Conservation (phyloP, 2,888 invertebrate species). For the Agrochola lota region DNA sequence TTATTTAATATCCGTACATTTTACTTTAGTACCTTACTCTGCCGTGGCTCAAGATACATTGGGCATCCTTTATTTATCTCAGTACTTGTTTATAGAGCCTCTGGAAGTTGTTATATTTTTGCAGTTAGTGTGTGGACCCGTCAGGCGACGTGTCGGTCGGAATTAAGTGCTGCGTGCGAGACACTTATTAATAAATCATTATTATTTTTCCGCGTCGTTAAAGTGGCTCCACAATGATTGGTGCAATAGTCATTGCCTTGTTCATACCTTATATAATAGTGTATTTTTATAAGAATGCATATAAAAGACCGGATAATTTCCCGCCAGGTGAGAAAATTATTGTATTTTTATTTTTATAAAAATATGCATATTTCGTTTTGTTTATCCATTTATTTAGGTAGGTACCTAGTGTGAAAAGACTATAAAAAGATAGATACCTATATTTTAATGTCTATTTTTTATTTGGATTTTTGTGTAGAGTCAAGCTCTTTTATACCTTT, state of each 20-base stretch:
- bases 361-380: no score
- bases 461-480: background rate
- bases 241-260: slow-evolving; percentile 74
- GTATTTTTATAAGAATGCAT: slow-evolving; percentile 81
- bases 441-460: background rate
- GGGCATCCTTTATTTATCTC: slow-evolving; percentile 38
- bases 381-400: no score
- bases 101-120: slow-evolving; percentile 17
- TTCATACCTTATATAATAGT: slow-evolving; percentile 76
- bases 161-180: slow-evolving; percentile 9
- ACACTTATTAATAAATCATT: slow-evolving; percentile 19
- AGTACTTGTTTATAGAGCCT: slow-evolving; percentile 7
- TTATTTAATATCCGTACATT: background rate
- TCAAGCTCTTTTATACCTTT: no score
- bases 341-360: background rate
- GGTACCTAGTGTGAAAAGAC: no score
- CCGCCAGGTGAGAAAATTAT: slow-evolving; percentile 89
- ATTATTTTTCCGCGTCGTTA: slow-evolving; percentile 10
- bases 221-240: slow-evolving; percentile 72
- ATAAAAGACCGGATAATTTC: slow-evolving; percentile 86
- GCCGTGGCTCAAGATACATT: slow-evolving; percentile 26
- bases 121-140: slow-evolving; percentile 28
- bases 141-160: background rate
- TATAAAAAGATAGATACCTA: no score
- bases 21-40: slow-evolving; percentile 15